These are phyloP conservation scores for Kryptolebias ocellatus DNA, from an alignment of 2,797 vertebrate genomes.

Conservation along the genomic window DNA sequence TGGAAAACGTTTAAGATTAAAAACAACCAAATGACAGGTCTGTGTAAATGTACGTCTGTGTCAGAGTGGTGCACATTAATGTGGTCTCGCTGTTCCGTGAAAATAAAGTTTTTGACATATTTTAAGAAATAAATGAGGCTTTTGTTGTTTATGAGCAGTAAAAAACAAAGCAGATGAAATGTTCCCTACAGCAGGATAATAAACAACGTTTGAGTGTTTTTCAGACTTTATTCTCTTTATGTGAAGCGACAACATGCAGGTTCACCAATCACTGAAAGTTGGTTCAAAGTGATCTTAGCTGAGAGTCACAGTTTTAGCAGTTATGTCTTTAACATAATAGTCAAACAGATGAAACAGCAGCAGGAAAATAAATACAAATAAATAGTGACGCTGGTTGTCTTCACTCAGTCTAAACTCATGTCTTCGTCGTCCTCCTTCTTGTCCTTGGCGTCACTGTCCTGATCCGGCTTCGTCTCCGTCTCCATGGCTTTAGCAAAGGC, in stretches of 20 bases:
- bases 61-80: constrained; percentile 7
- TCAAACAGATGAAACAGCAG: constrained; percentile 15
- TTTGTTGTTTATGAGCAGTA: too few relatives aligned
- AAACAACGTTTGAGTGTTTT: constrained; percentile 6
- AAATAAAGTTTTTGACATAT: constrained; percentile 70
- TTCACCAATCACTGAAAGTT: constrained; percentile 22
- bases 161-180: neutral
- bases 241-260: constrained; percentile 47
- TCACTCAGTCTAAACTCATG: constrained; percentile 93
- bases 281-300: constrained; percentile 26
- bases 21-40: neutral
- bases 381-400: constrained; percentile 21
- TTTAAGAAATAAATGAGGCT: constrained; percentile 41
- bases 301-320: too few relatives aligned
- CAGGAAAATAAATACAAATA: constrained; percentile 64
- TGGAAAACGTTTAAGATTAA: constrained; percentile 21
- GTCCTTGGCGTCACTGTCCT: constrained; percentile 89
- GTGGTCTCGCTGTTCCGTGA: constrained; percentile 41
- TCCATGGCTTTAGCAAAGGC: constrained; percentile 99
- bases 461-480: constrained; percentile 85
- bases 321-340: neutral
- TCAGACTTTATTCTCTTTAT: constrained; percentile 46
- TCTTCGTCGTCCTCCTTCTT: constrained; percentile 98
- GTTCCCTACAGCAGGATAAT: too few relatives aligned
- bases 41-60: neutral